Evolutionary conservation across 2,797 vertebrate species (phyloP), one percentile per base, ranked within the genome.

Genomic region (Phalanger gymnotis): DNA sequence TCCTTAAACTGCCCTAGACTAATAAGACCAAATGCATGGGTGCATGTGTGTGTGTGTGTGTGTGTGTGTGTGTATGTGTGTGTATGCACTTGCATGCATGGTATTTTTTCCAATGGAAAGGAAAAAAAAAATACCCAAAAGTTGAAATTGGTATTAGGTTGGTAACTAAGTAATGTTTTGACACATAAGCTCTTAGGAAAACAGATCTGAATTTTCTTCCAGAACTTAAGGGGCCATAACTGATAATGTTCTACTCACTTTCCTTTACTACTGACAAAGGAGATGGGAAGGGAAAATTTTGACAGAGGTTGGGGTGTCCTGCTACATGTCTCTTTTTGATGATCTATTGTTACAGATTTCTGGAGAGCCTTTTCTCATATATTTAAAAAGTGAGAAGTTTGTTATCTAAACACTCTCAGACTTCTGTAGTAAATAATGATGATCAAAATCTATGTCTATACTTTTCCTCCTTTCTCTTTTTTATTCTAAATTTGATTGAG

Each of bases 141-240:
- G 93, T 51, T 95, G 95, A 97, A 91, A 96, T 57, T 97, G 58
- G 0, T 56, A 95, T 97, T 95, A 92, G 27, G 53, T 92, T 97
- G 96, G 47, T 94, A 96, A 96, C 97, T 97, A 97, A 96, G 93
- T 94, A 93, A 91, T 92, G 51, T 93, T 97, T 97, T 93, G 94
- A 96, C 87, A 95, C 90, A 56, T 91, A 96, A 93, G 55, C 94
- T 96, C 61, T 97, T 95, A 92, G 81, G 90, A 54, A 66, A 92
- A 40, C 90, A 52, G 47, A 91, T 96, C 54, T 96, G 94, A 97
- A 92, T 97, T 94, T 97, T 90, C 57, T 94, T 91, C 53, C 5
- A 96, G 94, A 97, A 93, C 95, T 98, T 95, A 73, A 96, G 25
- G 73, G 57, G 57, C 91, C 87, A 89, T 96, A 94, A 96, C 92